Conservation (phyloP, 2,888 invertebrate species). For the Ephialtes manifestator region DNA sequence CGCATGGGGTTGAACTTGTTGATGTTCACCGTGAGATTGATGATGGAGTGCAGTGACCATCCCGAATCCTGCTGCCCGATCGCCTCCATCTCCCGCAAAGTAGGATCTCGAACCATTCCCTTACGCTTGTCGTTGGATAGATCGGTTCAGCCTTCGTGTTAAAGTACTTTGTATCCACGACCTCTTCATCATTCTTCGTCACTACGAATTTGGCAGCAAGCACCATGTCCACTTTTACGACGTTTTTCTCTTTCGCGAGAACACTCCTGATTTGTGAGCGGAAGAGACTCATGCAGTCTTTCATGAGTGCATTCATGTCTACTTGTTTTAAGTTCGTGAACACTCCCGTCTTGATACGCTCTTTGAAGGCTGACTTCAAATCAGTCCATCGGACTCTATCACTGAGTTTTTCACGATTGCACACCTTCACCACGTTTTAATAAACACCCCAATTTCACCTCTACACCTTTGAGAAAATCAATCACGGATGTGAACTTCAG, state of each 20-base stretch:
- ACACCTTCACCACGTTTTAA: conserved; percentile 30
- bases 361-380: too few relatives aligned
- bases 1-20: conserved; percentile 73
- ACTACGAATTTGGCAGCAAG: too few relatives aligned
- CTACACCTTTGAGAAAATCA: too few relatives aligned
- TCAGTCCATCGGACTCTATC: too few relatives aligned
- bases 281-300: too few relatives aligned
- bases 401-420: not conserved
- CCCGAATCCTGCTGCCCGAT: too few relatives aligned
- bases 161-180: conserved; percentile 72
- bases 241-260: too few relatives aligned
- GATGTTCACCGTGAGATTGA: too few relatives aligned
- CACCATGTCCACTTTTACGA: conserved; percentile 65
- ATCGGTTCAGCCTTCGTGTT: conserved; percentile 72
- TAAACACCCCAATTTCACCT: conserved; percentile 17
- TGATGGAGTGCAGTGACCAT: too few relatives aligned
- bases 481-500: conserved; percentile 16
- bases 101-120: conserved; percentile 70
- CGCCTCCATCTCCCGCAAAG: conserved; percentile 71
- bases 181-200: conserved; percentile 60
- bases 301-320: conserved; percentile 17
- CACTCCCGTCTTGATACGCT: too few relatives aligned
- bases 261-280: too few relatives aligned
- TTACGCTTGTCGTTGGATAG: conserved; percentile 69
- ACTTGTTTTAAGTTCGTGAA: conserved; percentile 44